Conservation (phyloP, 2,797 vertebrate species). For the Setipinna tenuifilis region DNA sequence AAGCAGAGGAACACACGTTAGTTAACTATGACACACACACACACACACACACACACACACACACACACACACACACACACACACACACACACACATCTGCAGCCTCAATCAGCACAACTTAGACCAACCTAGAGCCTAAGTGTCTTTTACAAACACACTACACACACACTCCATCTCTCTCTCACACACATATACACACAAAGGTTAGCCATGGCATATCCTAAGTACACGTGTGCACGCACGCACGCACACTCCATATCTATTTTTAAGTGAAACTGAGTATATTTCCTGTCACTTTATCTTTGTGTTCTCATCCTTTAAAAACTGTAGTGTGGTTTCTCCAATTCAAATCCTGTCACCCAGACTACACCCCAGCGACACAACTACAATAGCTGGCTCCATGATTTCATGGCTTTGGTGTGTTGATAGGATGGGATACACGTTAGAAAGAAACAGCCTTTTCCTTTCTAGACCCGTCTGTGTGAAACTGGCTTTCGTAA, state of each 20-base stretch:
- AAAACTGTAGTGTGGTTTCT: neutral
- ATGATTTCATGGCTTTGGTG: too few species aligned
- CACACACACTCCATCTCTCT: constrained; percentile 20
- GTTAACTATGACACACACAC: constrained; percentile 10
- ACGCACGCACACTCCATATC: neutral
- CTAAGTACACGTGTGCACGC: neutral
- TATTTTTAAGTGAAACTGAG: neutral
- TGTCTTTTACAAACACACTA: constrained; percentile 5
- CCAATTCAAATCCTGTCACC: neutral
- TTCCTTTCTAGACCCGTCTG: neutral
- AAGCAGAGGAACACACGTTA: too few species aligned
- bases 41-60: constrained; percentile 9
- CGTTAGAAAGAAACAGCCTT: neutral
- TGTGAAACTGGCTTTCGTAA: neutral
- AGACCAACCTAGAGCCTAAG: too few species aligned
- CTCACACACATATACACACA: neutral
- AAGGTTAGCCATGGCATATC: neutral
- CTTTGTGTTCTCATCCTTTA: neutral
- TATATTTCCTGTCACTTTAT: neutral
- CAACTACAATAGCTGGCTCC: too few species aligned
- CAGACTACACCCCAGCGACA: neutral
- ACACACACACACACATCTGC: constrained; percentile 8
- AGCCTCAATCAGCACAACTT: too few species aligned
- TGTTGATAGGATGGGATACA: neutral
- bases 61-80: constrained; percentile 20